Base-by-base conservation (phyloP, 2,113 vertebrate genomes). In the Hyperoodon ampullatus region DNA sequence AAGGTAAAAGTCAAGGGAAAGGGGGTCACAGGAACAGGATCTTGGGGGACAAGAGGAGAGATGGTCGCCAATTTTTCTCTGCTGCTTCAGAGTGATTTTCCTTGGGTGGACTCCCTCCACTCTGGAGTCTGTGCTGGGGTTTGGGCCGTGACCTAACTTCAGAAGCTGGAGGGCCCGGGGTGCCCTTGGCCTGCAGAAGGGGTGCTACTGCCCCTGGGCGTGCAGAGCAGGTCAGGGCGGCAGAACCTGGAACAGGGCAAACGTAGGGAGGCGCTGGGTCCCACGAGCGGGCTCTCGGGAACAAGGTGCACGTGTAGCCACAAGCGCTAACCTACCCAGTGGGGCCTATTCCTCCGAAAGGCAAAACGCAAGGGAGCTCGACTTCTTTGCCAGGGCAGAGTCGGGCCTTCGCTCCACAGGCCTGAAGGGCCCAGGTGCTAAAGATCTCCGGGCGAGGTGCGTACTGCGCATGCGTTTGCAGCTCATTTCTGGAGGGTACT, bases 381-480 rank as follows among this genome's bases (percentile, higher is more conserved):
- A 58, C 21, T n/a, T 39, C 7, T 80, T 80, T 80, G 77, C 2
- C 7, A 5, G 21, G 77, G 50, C 3, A 2, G 11, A 15, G 11
- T 11, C 19, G 12, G 21, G 55, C 2, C 7, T 80, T 80, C n/a
- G 50, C 50, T 24, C 0, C 6, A 71, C 6, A 2, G 5, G 30
- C 33, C 3, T 0, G 65, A 42, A 47, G 50, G 4, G 35, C 77
- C 33, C 8, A 1, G 77, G 53, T 71, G 65, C 15, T 35, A 33
- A 16, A 60, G 23, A 13, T 7, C 11, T 7, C 1, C 2, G 0
- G 3, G 55, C 26, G 5, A 30, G 14, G 4, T 28, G 39, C 0
- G 8, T 26, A 8, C 5, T 33, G n/a, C 5, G 1, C 21, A 0
- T 33, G 19, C 1, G 13, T 15, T 1, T 26, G 26, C 28, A 58